These are phyloP conservation scores for Pachydiplax longipennis DNA, from an alignment of 2,888 invertebrate species.

Conservation along the genomic window DNA sequence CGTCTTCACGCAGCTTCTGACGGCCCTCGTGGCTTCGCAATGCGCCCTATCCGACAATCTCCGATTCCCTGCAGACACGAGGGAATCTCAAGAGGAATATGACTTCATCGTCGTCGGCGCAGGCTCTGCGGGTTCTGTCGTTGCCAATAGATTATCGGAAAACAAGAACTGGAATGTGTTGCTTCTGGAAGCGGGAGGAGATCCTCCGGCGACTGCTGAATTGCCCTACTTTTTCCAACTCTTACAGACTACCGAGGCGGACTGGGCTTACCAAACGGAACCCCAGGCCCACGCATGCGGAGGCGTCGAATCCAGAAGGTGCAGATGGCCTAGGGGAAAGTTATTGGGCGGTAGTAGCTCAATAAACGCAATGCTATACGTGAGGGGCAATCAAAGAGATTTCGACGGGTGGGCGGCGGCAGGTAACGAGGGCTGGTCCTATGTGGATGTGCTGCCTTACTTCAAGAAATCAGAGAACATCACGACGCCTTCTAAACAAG, in stretches of 20 bases:
- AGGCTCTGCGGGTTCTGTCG: conserved; percentile 64
- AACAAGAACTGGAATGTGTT: conserved; percentile 40
- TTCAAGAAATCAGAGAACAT: conserved; percentile 56
- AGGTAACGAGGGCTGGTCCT: conserved; percentile 47
- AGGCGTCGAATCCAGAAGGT: conserved; percentile 49
- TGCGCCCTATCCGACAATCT: background rate
- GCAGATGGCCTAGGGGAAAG: conserved; percentile 47
- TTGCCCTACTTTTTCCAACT: conserved; percentile 12
- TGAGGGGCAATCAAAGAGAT: conserved; percentile 46
- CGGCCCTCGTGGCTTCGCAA: background rate
- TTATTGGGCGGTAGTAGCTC: conserved; percentile 46
- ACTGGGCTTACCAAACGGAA: conserved; percentile 60
- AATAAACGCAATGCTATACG: conserved; percentile 47
- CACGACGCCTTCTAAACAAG: background rate
- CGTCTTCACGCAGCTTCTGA: conserved; percentile 12
- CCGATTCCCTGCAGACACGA: background rate
- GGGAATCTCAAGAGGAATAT: conserved; percentile 49
- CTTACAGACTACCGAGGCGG: conserved; percentile 52
- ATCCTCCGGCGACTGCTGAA: conserved; percentile 42
- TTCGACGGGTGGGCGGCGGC: conserved; percentile 47
- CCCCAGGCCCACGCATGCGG: conserved; percentile 56
- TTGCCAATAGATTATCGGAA: conserved; percentile 58
- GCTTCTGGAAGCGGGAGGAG: conserved; percentile 45
- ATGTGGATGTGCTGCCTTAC: conserved; percentile 61
- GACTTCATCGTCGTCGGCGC: conserved; percentile 57